Conservation (phyloP, 2,888 invertebrate species). For the Synanthedon myopaeformis region DNA sequence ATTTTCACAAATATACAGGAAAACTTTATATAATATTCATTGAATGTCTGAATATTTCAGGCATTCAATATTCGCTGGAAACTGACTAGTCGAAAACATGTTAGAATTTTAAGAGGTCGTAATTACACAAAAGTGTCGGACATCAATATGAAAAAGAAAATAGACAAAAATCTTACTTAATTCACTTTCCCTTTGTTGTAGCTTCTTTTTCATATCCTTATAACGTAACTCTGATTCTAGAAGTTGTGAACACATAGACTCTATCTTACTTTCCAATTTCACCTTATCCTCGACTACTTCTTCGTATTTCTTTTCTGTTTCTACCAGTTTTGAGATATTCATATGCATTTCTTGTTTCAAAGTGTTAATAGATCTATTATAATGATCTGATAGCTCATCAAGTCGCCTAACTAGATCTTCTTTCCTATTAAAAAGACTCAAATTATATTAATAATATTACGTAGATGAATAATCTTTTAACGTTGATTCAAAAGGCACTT, state of each 20-base stretch:
- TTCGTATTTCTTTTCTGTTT: conserved; percentile 39
- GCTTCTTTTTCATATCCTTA: conserved; percentile 21
- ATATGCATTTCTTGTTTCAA: conserved; percentile 33
- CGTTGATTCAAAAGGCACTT: conserved; percentile 12
- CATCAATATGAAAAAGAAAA: too few species aligned
- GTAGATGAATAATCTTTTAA: neutral
- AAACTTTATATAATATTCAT: too few species aligned
- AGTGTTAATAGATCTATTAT: conserved; percentile 35
- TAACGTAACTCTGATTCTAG: conserved; percentile 28
- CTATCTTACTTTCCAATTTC: conserved; percentile 26
- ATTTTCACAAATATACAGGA: too few species aligned
- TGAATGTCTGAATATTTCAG: too few species aligned
- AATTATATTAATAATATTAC: too few species aligned
- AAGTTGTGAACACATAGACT: conserved; percentile 26
- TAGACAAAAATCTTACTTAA: conserved; percentile 17
- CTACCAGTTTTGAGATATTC: conserved; percentile 31
- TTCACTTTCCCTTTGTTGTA: conserved; percentile 21
- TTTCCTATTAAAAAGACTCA: conserved; percentile 27
- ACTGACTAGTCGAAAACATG: too few species aligned
- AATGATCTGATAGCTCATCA: conserved; percentile 31
- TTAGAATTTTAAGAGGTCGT: too few species aligned
- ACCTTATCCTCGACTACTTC: conserved; percentile 29
- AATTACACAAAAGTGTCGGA: too few species aligned
- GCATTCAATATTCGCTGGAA: too few species aligned
- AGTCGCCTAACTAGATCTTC: conserved; percentile 45